Base-by-base conservation (phyloP, 2,888 invertebrate species). In the Andrena bicolor region DNA sequence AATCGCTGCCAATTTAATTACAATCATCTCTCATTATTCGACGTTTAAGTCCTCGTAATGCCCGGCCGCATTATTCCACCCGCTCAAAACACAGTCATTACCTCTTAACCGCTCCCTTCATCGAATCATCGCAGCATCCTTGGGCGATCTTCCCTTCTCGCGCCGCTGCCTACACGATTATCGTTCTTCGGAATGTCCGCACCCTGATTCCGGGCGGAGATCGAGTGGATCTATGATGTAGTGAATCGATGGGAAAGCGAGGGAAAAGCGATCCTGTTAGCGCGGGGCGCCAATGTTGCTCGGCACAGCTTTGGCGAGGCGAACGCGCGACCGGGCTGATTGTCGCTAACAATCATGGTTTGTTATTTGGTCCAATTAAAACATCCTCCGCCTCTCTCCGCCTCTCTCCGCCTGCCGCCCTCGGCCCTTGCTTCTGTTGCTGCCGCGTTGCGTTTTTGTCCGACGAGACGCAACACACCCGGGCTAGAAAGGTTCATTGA, bases 361-460 rank as follows among this genome's bases (percentile, higher is more conserved):
- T 88, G 88, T 88, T 88, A 88, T 88, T 88, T 83, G 84, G 83
- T 86, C 88, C 88, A 88, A 88, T 88, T 88, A 88, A 88, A 88
- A 88, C 80, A 84, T 87, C 86, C 82, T 76, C 48, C 65, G 41
- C 60, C 84, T 58, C 13, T 6, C 82, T 76, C 48, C 65, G 41
- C 60, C 84, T 58, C 13, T 6, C 71, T 53, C 68, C 49, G 41
- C 66, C n/a, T 61, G 49, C 68, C 73, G 56, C 74, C 58, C 65
- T 51, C 64, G 8, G 32, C 28, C 48, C 64, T 70, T 58, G 75
- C 68, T 75, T 75, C 69, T 63, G 69, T 69, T 20, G 49, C 72
- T 16, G 51, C 23, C 53, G 23, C 72, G 58, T 58, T 68, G 60
- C 74, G 73, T 76, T 82, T 76, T 73, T 71, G 75, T 82, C 71